These are phyloP conservation scores for Gymnorhina tibicen DNA, from an alignment of 2,113 vertebrate species.

Conservation along the genomic window DNA sequence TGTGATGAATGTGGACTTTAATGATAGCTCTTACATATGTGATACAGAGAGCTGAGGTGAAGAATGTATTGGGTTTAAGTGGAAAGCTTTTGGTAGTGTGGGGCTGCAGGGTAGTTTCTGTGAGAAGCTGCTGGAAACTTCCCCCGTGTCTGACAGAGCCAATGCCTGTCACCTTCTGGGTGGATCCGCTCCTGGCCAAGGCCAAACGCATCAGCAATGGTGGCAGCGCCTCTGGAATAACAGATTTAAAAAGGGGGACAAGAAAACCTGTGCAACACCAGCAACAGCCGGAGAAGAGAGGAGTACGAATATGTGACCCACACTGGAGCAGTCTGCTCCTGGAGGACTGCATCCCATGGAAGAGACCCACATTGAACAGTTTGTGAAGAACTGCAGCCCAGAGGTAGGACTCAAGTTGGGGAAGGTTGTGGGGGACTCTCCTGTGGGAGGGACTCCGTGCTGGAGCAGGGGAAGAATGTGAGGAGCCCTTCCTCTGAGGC, in stretches of 20 bases:
- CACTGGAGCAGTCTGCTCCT: not conserved
- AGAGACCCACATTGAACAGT: not conserved
- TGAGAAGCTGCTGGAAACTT: not conserved
- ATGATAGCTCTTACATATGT: not conserved
- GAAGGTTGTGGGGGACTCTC: not conserved
- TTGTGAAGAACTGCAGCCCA: not conserved
- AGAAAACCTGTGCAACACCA: not conserved
- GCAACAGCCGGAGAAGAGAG: not conserved
- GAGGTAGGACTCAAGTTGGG: too few species aligned
- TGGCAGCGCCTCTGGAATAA: not conserved
- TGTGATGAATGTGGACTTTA: not conserved
- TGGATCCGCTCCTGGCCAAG: rapidly evolving
- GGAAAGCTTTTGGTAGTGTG: not conserved
- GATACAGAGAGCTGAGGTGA: not conserved
- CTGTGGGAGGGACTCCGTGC: not conserved
- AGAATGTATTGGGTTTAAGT: not conserved
- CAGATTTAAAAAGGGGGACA: not conserved
- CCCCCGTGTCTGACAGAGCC: not conserved
- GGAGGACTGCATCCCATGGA: not conserved
- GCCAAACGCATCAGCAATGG: rapidly evolving
- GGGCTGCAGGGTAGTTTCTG: not conserved
- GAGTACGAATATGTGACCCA: not conserved
- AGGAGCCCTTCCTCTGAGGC: not conserved
- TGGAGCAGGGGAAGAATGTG: not conserved
- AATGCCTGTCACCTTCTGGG: not conserved